Conservation (phyloP, 2,797 vertebrate species). For the Phataginus tetradactyla region DNA sequence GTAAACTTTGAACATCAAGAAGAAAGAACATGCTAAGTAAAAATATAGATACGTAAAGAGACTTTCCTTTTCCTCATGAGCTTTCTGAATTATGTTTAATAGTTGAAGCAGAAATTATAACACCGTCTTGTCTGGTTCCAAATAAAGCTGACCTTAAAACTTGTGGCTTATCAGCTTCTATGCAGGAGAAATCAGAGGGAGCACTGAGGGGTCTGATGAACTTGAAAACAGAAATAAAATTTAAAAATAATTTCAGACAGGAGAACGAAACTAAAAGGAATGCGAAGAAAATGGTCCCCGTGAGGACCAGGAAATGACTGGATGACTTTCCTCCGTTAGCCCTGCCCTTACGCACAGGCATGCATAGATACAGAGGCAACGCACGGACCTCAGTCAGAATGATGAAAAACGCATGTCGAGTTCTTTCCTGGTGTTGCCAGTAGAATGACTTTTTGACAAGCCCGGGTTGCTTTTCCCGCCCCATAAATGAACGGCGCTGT, state of each 20-base stretch:
- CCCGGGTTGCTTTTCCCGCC: not conserved
- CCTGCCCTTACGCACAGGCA: not conserved
- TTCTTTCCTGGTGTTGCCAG: not conserved
- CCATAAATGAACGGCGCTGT: not conserved
- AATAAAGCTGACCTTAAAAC: not conserved
- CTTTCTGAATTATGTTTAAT: slow-evolving; percentile 1
- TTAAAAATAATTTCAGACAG: not conserved
- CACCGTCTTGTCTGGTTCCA: not conserved
- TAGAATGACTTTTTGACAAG: not conserved
- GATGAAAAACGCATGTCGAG: not conserved
- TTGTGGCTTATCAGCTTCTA: not conserved
- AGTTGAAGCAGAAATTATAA: not conserved
- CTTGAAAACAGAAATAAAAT: not conserved
- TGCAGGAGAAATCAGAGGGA: not conserved
- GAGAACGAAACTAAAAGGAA: not conserved
- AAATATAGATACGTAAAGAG: not conserved
- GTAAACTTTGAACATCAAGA: not conserved
- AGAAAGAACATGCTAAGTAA: not conserved
- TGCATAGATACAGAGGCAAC: not conserved
- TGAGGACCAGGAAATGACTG: not conserved
- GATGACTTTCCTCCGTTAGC: not conserved
- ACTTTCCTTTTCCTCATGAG: not conserved
- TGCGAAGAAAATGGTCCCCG: not conserved
- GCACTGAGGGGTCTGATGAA: not conserved
- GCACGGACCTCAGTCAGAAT: not conserved